These are phyloP conservation scores for Acanthopagrus latus DNA, from an alignment of 2,797 vertebrate genomes.

Conservation along the genomic window DNA sequence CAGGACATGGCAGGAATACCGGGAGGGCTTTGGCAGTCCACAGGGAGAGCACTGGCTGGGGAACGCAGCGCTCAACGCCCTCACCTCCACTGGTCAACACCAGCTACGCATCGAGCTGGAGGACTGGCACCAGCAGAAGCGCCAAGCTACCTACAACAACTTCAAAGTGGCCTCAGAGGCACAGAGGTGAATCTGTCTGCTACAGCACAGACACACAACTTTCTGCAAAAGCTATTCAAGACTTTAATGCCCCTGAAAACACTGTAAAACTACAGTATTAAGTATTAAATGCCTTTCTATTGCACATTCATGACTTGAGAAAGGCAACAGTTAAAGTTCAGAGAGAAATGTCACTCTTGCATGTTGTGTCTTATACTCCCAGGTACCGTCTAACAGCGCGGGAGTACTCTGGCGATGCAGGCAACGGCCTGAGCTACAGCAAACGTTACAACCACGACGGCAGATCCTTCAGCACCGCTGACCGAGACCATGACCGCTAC, in stretches of 20 bases:
- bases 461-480: slow-evolving; percentile 85
- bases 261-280: background rate
- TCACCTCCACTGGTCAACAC: slow-evolving; percentile 83
- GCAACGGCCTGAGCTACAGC: slow-evolving; percentile 89
- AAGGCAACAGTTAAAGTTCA: background rate
- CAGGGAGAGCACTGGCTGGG: slow-evolving; percentile 88
- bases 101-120: slow-evolving; percentile 85
- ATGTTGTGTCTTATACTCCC: slow-evolving; percentile 21
- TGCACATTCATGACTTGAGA: background rate
- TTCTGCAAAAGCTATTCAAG: background rate
- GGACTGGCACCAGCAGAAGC: slow-evolving; percentile 87
- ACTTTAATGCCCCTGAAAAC: background rate
- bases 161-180: slow-evolving; percentile 87
- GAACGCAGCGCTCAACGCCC: slow-evolving; percentile 81
- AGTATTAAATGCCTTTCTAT: background rate
- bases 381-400: slow-evolving; percentile 86
- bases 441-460: slow-evolving; percentile 90
- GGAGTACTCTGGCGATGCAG: slow-evolving; percentile 87
- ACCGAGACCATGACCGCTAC: slow-evolving; percentile 88
- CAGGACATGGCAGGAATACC: slow-evolving; percentile 88
- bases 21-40: slow-evolving; percentile 85
- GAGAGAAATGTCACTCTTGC: background rate
- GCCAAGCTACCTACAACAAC: slow-evolving; percentile 85
- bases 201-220: background rate
- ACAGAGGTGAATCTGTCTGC: slow-evolving; percentile 77